A percentile compares a stretch with the other conserved stretches of the same genome.
phyloP scores from a whole-genome alignment of 2,888 invertebrate species.

The Trachelus troglodyta region DNA sequence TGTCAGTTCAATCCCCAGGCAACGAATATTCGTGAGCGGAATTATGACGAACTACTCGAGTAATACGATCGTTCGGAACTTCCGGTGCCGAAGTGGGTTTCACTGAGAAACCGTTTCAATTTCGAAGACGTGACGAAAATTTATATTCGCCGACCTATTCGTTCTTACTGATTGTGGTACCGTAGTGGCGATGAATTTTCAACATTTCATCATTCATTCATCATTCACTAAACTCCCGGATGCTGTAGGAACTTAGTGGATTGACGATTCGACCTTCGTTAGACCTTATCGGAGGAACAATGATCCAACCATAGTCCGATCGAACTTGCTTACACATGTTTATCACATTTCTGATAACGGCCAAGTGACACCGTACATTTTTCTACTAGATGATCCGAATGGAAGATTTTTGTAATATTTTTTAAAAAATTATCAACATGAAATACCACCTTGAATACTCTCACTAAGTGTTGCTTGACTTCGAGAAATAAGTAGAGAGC shows the following conservation, averaged over 20 bases:
- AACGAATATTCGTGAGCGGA: background rate
- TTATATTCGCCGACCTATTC: background rate
- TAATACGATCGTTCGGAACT: background rate
- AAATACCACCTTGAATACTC: background rate
- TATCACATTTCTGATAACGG: background rate
- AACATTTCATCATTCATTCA: background rate
- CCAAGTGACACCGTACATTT: background rate
- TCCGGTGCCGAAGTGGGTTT: background rate
- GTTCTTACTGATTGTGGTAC: background rate
- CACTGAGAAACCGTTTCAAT: background rate
- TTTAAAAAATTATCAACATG: background rate
- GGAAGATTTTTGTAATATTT: background rate
- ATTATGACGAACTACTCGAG: background rate
- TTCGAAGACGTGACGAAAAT: background rate
- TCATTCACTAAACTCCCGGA: background rate
- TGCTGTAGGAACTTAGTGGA: background rate
- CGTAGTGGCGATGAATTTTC: background rate
- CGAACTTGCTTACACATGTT: background rate
- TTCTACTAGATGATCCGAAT: background rate
- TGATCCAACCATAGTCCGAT: background rate
- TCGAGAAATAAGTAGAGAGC: background rate
- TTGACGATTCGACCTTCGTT: background rate
- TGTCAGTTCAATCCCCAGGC: background rate
- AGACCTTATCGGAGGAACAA: background rate
- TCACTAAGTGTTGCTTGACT: background rate